Conservation (phyloP, 1,140 invertebrate genomes). For the Euborellia annulipes region DNA sequence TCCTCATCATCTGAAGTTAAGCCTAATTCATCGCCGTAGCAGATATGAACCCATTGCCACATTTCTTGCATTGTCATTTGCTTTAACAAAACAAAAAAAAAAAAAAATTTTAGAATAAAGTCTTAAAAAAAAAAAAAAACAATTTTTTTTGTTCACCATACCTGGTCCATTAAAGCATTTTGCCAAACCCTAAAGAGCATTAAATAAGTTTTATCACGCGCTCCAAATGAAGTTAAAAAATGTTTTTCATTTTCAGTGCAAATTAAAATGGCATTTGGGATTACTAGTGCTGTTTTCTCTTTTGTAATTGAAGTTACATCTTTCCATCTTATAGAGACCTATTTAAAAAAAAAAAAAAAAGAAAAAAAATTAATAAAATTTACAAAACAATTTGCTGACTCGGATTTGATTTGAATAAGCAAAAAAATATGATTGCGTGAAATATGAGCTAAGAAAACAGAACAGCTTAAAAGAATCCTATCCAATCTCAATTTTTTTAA, state of each 20-base stretch:
- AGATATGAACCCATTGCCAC: constrained; percentile 80
- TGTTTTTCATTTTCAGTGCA: constrained; percentile 69
- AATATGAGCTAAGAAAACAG: no score
- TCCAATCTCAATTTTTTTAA: no score
- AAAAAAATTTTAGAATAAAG: constrained; percentile 1
- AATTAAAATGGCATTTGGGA: constrained; percentile 88
- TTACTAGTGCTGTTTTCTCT: constrained; percentile 82
- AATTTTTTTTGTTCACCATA: constrained; percentile 21
- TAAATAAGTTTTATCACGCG: constrained; percentile 82
- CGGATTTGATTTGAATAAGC: no score
- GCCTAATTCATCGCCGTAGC: constrained; percentile 83
- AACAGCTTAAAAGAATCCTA: no score
- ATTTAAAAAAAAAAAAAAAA: constrained; percentile 12
- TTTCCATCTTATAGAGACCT: constrained; percentile 62
- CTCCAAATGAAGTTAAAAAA: constrained; percentile 84
- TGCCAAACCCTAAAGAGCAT: constrained; percentile 94
- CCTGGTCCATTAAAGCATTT: constrained; percentile 81
- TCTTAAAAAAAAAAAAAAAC: constrained; percentile 4
- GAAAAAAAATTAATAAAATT: background rate
- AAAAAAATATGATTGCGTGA: no score
- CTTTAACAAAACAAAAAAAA: constrained; percentile 27
- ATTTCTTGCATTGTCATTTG: constrained; percentile 72
- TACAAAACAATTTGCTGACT: background rate
- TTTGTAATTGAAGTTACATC: constrained; percentile 85
- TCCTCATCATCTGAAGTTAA: constrained; percentile 87